These are phyloP conservation scores for Ochlodes sylvanus DNA, from an alignment of 2,888 invertebrate genomes.

Conservation along the genomic window DNA sequence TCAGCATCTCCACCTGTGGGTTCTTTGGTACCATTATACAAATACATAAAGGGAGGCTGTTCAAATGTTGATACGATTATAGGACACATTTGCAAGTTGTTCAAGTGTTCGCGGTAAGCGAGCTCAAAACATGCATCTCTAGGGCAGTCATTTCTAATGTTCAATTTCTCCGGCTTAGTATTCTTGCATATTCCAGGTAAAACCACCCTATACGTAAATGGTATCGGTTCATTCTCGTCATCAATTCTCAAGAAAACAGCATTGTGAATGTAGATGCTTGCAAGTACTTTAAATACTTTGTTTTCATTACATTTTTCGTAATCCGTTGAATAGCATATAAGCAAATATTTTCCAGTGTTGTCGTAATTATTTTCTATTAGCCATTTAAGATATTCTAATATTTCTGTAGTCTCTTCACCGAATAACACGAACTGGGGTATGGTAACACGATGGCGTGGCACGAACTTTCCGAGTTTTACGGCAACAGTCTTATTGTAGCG, in stretches of 20 bases:
- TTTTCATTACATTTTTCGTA: slow-evolving; percentile 54
- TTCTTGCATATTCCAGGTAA: slow-evolving; percentile 54
- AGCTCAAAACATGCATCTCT: slow-evolving; percentile 52
- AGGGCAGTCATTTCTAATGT: slow-evolving; percentile 48
- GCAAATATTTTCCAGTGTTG: slow-evolving; percentile 57
- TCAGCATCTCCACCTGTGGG: slow-evolving; percentile 62
- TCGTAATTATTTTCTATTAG: slow-evolving; percentile 53
- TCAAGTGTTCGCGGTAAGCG: slow-evolving; percentile 54
- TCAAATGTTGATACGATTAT: slow-evolving; percentile 61
- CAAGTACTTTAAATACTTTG: slow-evolving; percentile 53
- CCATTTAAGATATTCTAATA: slow-evolving; percentile 54
- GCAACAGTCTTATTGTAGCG: slow-evolving; percentile 54
- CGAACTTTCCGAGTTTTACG: slow-evolving; percentile 53
- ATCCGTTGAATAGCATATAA: slow-evolving; percentile 53
- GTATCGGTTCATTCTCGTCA: slow-evolving; percentile 43
- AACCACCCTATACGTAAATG: slow-evolving; percentile 54
- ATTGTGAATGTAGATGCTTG: slow-evolving; percentile 52
- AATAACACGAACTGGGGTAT: slow-evolving; percentile 61
- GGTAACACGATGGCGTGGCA: slow-evolving; percentile 43
- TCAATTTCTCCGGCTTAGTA: slow-evolving; percentile 49
- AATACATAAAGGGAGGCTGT: slow-evolving; percentile 64
- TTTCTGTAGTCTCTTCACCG: slow-evolving; percentile 52
- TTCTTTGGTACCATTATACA: slow-evolving; percentile 51
- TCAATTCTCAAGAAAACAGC: slow-evolving; percentile 54
- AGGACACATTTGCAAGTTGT: slow-evolving; percentile 56